phyloP scores from a whole-genome alignment of 2,113 vertebrate species.

The Cranoglanis bouderius region DNA sequence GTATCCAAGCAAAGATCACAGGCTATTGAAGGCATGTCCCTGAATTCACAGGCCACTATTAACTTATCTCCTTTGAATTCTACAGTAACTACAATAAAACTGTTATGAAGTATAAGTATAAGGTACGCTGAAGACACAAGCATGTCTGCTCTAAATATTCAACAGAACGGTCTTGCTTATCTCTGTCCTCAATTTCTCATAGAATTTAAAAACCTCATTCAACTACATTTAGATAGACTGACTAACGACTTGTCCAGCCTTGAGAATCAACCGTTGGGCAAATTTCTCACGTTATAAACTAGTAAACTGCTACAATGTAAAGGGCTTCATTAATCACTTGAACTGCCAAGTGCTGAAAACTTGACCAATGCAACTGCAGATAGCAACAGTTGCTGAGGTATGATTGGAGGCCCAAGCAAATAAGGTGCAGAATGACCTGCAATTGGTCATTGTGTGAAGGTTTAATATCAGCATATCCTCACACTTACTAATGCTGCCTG shows the following conservation, averaged over 20 bases:
- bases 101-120: background rate
- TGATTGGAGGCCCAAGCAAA: background rate
- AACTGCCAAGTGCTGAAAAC: background rate
- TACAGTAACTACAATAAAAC: background rate
- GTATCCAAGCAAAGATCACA: background rate
- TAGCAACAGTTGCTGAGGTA: background rate
- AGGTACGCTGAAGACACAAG: background rate
- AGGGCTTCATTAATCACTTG: background rate
- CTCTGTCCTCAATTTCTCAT: background rate
- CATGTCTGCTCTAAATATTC: background rate
- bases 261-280: background rate
- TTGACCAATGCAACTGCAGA: background rate
- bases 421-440: background rate
- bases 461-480: background rate
- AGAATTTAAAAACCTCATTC: background rate
- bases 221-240: background rate
- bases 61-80: background rate
- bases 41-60: background rate
- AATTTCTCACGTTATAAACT: background rate
- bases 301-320: too few relatives aligned
- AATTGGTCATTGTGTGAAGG: background rate
- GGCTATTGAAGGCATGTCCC: background rate
- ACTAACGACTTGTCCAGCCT: background rate
- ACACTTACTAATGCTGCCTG: constrained; percentile 87
- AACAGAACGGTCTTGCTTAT: background rate